Evolutionary conservation across 2,888 invertebrate species (phyloP), one percentile per base, ranked within the genome.

Genomic region (Epinotia bilunana): DNA sequence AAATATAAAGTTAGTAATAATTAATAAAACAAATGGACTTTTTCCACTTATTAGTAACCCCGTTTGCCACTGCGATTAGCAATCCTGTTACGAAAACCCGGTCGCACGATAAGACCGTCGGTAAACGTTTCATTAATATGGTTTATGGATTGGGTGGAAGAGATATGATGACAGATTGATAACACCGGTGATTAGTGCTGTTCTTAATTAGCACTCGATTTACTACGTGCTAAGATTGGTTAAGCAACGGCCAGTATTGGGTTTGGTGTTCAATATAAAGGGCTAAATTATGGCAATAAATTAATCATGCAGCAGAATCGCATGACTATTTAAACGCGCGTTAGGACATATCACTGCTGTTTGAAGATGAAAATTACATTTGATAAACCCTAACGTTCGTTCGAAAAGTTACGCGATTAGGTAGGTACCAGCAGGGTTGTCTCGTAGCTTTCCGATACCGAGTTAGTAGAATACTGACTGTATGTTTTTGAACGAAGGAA

Each of bases 111-210:
- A 74, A 65, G 65, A 28, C 23, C 39, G 39, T 23, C 74, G 28
- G 74, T 71, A 65, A 70, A 70, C 60, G 70, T 71, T 74, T 65
- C 70, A 70, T 74, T 74, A 74, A 64, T 74, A 74, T 74, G 53
- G 58, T 71, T 71, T 74, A 74, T 74, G 74, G 62, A 46, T 70
- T 46, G 65, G 46, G 69, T 60, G 64, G 53, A 53, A 60, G 74
- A 70, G 74, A 74, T 70, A 71, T 20, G 60, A 70, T 55, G 74
- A 71, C 74, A 70, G 74, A 65, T 33, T 71, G 70, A 65, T 70
- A 74, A 49, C 63, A 11, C 20, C 64, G 58, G 64, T 28, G 68
- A 73, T 73, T 73, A 73, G 62, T 43, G 62, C 60, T 33, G 72
- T 23, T 64, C 69, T 74, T 74, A 71, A 74, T 74, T 74, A 74